A percentile compares a stretch with the other conserved stretches of the same genome.
phyloP scores from a whole-genome alignment of 2,797 vertebrate species.

The Lateolabrax maculatus region DNA sequence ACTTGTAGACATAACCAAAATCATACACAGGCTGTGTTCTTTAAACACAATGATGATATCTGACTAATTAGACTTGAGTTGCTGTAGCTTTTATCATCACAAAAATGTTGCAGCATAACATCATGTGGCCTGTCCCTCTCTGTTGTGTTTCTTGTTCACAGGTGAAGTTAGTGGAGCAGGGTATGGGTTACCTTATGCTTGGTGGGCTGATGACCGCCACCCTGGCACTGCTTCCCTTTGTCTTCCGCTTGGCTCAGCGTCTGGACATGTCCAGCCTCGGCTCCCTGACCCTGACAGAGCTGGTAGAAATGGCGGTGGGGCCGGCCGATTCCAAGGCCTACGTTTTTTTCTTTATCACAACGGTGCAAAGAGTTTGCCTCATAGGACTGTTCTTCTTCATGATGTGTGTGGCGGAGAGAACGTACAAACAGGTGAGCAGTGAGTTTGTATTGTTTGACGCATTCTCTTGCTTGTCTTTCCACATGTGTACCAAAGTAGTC shows the following conservation, averaged over 20 bases:
- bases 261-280: slow-evolving; percentile 87
- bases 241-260: slow-evolving; percentile 88
- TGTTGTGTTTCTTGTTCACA: slow-evolving; percentile 61
- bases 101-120: not conserved
- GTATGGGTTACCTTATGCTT: slow-evolving; percentile 93
- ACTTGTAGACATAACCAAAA: not conserved
- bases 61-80: not conserved
- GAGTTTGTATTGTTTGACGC: not conserved
- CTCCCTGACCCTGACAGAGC: slow-evolving; percentile 83
- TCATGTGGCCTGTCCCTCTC: not conserved
- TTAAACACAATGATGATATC: not conserved
- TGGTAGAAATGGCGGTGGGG: slow-evolving; percentile 87
- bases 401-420: slow-evolving; percentile 99
- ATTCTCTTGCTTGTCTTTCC: not conserved
- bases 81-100: not conserved
- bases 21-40: not conserved
- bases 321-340: slow-evolving; percentile 74
- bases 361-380: slow-evolving; percentile 92
- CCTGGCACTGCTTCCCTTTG: slow-evolving; percentile 91
- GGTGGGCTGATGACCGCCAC: slow-evolving; percentile 90
- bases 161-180: slow-evolving; percentile 96
- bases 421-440: slow-evolving; percentile 93
- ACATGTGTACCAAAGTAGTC: not conserved
- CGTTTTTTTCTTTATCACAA: slow-evolving; percentile 89
- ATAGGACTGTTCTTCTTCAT: slow-evolving; percentile 98